A percentile compares a stretch with the other conserved stretches of the same genome.
phyloP scores from a whole-genome alignment of 2,888 invertebrate species.

The Campaea margaritaria region DNA sequence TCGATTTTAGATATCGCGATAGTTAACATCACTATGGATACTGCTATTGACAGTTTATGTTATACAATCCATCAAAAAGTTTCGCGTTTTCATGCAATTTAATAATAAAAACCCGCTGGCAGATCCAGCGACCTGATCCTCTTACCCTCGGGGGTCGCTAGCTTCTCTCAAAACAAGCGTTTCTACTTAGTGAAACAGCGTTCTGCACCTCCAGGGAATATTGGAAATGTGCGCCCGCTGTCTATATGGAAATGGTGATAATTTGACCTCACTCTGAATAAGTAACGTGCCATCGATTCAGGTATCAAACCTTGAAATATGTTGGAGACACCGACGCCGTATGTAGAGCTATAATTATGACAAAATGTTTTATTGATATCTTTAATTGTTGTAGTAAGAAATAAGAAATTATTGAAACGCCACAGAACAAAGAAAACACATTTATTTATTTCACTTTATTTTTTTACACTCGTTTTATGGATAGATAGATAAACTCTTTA shows the following conservation, averaged over 20 bases:
- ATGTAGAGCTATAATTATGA: too few relatives aligned
- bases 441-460: too few relatives aligned
- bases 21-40: too few relatives aligned
- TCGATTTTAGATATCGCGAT: too few relatives aligned
- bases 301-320: constrained; percentile 13
- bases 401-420: too few relatives aligned
- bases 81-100: not conserved
- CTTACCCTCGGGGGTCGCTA: constrained; percentile 18
- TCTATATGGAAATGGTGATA: constrained; percentile 29
- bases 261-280: constrained; percentile 36
- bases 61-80: constrained; percentile 3
- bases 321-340: not conserved
- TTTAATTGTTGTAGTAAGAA: not conserved
- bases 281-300: constrained; percentile 29
- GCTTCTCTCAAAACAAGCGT: constrained; percentile 34
- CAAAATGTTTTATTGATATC: not conserved
- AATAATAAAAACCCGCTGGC: not conserved
- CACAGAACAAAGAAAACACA: too few relatives aligned
- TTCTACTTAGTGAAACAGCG: constrained; percentile 40
- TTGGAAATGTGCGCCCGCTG: constrained; percentile 15
- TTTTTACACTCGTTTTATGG: too few relatives aligned
- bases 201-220: constrained; percentile 29
- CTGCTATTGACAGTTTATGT: too few relatives aligned
- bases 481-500: too few relatives aligned
- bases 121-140: constrained; percentile 18